Conservation (phyloP, 1,140 invertebrate species). For the Hormaphis cornu region DNA sequence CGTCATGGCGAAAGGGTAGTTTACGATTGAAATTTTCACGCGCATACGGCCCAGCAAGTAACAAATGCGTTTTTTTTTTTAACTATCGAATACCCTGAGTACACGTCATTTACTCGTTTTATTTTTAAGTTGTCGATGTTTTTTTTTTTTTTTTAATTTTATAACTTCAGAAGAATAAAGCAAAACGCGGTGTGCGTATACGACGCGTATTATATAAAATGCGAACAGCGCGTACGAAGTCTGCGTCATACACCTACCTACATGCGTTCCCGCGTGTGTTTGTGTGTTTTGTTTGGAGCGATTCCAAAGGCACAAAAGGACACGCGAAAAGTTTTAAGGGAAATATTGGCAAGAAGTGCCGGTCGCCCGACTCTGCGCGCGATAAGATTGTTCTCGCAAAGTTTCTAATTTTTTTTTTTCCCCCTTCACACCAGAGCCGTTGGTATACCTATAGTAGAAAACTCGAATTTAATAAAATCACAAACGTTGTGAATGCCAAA, state of each 20-base stretch:
- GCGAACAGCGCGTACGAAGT: neutral
- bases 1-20: no score
- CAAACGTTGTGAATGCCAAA: neutral
- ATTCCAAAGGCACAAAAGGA: conserved; percentile 16
- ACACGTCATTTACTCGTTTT: no score
- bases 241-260: neutral
- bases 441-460: neutral
- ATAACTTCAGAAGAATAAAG: neutral
- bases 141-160: neutral
- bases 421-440: no score
- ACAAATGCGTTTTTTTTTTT: no score
- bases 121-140: no score
- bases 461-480: conserved; percentile 9
- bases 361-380: neutral
- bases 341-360: conserved; percentile 23
- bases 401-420: conserved; percentile 10
- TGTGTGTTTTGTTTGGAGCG: conserved; percentile 12
- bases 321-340: conserved; percentile 26
- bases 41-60: no score
- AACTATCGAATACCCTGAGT: no score
- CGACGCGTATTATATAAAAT: conserved; percentile 7
- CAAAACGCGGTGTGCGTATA: neutral
- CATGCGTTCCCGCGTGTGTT: neutral
- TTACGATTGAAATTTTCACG: no score
- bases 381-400: conserved; percentile 25